A percentile compares a stretch with the other conserved stretches of the same genome.
These are phyloP conservation scores for Galemys pyrenaicus DNA, from an alignment of 2,113 vertebrate genomes.

Conservation along the genomic window DNA sequence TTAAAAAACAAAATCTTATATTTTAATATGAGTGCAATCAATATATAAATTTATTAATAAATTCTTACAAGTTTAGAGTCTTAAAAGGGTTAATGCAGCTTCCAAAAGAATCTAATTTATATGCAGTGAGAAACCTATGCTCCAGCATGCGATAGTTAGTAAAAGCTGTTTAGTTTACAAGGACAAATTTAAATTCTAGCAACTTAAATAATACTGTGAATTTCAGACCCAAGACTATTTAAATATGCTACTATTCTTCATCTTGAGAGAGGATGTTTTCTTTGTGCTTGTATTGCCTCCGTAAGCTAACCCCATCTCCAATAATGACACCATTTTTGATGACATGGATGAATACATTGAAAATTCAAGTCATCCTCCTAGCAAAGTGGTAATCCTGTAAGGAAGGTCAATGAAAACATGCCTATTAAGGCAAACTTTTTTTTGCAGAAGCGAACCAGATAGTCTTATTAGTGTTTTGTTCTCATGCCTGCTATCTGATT, in stretches of 20 bases:
- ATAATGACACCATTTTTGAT: conserved; percentile 77
- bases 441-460: conserved; percentile 57
- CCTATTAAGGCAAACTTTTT: conserved; percentile 68
- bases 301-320: conserved; percentile 59
- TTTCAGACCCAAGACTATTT: conserved; percentile 58
- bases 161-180: conserved; percentile 76
- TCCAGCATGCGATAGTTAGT: conserved; percentile 65
- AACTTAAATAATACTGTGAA: conserved; percentile 63
- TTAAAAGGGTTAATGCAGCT: conserved; percentile 68
- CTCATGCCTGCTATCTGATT: conserved; percentile 70
- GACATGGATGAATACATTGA: conserved; percentile 77
- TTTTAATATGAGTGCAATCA: not conserved
- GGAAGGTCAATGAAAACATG: conserved; percentile 79
- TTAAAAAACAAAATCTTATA: not conserved
- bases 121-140: conserved; percentile 75
- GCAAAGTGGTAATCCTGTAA: conserved; percentile 72
- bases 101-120: conserved; percentile 60
- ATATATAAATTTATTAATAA: conserved; percentile 28
- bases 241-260: conserved; percentile 59
- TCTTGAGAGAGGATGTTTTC: conserved; percentile 68
- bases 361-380: conserved; percentile 79
- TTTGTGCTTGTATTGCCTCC: conserved; percentile 61
- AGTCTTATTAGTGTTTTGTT: conserved; percentile 62
- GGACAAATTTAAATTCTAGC: conserved; percentile 76
- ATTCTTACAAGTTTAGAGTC: not conserved